Evolutionary conservation across 2,888 invertebrate species (phyloP).

Genomic region (Cryptocheilus praepositus): DNA sequence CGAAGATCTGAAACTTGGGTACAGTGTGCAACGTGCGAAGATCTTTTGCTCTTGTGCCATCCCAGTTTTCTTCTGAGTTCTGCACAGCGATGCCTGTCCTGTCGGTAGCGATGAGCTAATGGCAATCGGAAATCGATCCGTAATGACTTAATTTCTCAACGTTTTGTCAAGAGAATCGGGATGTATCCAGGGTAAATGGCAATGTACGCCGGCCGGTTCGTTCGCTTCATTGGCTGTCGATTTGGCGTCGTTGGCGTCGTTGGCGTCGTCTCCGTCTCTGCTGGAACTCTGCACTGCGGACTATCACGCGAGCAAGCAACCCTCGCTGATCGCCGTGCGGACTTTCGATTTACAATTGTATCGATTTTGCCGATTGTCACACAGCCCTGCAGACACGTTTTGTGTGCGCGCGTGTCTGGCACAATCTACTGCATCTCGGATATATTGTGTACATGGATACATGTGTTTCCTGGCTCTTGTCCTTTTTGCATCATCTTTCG

Average conservation of each 20-base stretch:
- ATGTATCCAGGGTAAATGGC: not conserved
- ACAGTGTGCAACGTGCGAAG: too few relatives aligned
- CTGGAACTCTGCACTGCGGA: not conserved
- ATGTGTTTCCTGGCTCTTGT: too few relatives aligned
- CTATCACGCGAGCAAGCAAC: not conserved
- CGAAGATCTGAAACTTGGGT: too few relatives aligned
- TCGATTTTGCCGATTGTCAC: not conserved
- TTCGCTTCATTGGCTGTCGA: not conserved
- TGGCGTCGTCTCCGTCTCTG: not conserved
- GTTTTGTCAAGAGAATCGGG: constrained; percentile 5
- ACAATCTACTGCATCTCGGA: too few relatives aligned
- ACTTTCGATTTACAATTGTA: constrained; percentile 4
- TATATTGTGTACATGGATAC: too few relatives aligned
- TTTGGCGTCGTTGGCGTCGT: not conserved
- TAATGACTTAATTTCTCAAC: constrained; percentile 9
- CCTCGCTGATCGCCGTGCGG: not conserved
- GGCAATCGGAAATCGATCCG: constrained; percentile 3
- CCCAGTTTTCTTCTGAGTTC: too few relatives aligned
- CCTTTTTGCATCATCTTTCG: too few relatives aligned
- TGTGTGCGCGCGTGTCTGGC: too few relatives aligned
- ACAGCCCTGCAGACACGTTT: too few relatives aligned
- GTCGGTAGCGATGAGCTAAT: not conserved
- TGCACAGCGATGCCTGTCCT: not conserved
- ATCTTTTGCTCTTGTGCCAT: too few relatives aligned
- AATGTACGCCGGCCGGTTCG: not conserved